Evolutionary conservation across 2,797 vertebrate species (phyloP).

Genomic region (Odontamblyopus lacepedii): DNA sequence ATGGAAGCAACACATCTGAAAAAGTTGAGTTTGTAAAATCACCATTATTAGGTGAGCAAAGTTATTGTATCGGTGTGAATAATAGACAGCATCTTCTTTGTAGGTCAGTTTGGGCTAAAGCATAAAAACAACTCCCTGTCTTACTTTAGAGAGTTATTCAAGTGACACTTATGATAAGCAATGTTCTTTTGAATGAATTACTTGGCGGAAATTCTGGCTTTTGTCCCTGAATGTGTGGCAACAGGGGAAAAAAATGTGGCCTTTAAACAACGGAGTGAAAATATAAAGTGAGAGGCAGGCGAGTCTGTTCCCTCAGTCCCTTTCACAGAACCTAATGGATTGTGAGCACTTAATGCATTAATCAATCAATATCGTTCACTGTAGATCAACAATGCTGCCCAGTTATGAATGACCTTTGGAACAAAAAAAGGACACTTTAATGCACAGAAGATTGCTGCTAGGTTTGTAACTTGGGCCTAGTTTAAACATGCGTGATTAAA

Average conservation of each 20-base stretch:
- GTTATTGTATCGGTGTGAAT: slow-evolving; percentile 25
- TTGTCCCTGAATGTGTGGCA: slow-evolving; percentile 92
- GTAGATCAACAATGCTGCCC: slow-evolving; percentile 95
- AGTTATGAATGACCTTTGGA: slow-evolving; percentile 99
- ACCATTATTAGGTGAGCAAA: slow-evolving; percentile 22
- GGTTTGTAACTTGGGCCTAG: slow-evolving; percentile 89
- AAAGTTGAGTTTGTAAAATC: neutral
- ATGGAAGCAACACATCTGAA: neutral
- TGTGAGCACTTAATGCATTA: slow-evolving; percentile 99
- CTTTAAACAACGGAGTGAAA: slow-evolving; percentile 98
- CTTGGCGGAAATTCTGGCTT: slow-evolving; percentile 94
- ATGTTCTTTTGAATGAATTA: slow-evolving; percentile 94
- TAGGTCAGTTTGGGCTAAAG: slow-evolving; percentile 73
- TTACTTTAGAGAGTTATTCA: slow-evolving; percentile 75
- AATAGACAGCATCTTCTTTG: slow-evolving; percentile 59
- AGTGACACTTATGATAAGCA: slow-evolving; percentile 95
- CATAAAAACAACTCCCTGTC: slow-evolving; percentile 89
- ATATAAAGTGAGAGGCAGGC: slow-evolving; percentile 84
- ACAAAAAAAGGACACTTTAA: slow-evolving; percentile 97
- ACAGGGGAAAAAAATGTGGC: slow-evolving; percentile 81
- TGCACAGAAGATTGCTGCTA: slow-evolving; percentile 92
- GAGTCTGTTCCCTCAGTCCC: slow-evolving; percentile 88
- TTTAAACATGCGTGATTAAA: slow-evolving; percentile 92
- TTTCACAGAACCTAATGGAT: slow-evolving; percentile 99
- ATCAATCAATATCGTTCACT: slow-evolving; percentile 99